Conservation (phyloP, 2,797 vertebrate species). For the Peromyscus aztecus region DNA sequence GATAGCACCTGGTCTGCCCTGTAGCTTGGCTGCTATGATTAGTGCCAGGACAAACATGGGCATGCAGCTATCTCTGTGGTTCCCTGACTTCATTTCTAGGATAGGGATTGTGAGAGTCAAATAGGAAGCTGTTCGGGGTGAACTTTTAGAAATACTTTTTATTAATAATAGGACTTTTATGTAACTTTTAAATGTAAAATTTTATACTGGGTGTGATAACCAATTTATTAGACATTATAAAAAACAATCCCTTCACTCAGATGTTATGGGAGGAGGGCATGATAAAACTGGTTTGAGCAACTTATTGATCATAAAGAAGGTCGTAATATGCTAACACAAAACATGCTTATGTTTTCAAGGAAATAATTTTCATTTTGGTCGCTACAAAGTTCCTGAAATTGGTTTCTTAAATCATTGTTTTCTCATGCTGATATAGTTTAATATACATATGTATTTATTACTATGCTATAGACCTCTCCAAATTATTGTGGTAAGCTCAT, state of each 20-base stretch:
- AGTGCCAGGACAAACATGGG: background rate
- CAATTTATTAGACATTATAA: conserved; percentile 19
- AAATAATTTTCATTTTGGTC: conserved; percentile 56
- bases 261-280: background rate
- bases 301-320: conserved; percentile 27
- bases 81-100: background rate
- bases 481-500: conserved; percentile 84
- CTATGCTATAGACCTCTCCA: conserved; percentile 85
- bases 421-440: conserved; percentile 76
- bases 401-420: conserved; percentile 82
- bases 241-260: conserved; percentile 18
- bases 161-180: conserved; percentile 17
- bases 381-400: conserved; percentile 70
- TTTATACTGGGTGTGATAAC: background rate
- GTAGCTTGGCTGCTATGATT: background rate
- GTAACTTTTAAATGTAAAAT: conserved; percentile 26
- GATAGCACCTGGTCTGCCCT: background rate
- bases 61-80: background rate
- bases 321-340: conserved; percentile 26
- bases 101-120: background rate
- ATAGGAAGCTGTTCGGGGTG: background rate
- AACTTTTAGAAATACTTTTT: conserved; percentile 52
- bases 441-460: conserved; percentile 79
- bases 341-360: conserved; percentile 58
- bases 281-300: background rate